A percentile compares a stretch with the other conserved stretches of the same genome.
phyloP scores from a whole-genome alignment of 2,888 invertebrate genomes.

The Leptinotarsa rubiginosa region DNA sequence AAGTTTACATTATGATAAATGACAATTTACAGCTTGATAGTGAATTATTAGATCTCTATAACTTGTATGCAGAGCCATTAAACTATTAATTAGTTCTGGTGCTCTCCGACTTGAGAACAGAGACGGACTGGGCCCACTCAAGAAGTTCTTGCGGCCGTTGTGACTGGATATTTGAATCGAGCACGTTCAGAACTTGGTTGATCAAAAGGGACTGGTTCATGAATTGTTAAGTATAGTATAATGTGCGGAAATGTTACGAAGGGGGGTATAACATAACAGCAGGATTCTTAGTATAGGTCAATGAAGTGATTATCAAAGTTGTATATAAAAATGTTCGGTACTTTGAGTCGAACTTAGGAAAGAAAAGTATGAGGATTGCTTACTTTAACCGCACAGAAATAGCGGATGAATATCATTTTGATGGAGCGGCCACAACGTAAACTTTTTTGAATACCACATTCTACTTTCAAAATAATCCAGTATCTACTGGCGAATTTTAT shows the following conservation, averaged over 20 bases:
- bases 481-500: too few relatives aligned
- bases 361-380: too few relatives aligned
- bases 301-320: too few relatives aligned
- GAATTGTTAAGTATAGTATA: neutral
- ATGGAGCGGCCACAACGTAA: too few relatives aligned
- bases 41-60: slow-evolving; percentile 64
- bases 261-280: too few relatives aligned
- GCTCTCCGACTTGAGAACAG: slow-evolving; percentile 10
- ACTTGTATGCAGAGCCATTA: slow-evolving; percentile 59
- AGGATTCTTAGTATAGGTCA: too few relatives aligned
- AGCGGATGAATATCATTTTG: too few relatives aligned
- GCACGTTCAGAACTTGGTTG: neutral
- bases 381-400: too few relatives aligned
- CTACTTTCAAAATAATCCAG: too few relatives aligned
- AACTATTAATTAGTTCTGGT: slow-evolving; percentile 61
- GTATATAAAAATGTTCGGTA: too few relatives aligned
- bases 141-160: neutral
- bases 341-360: too few relatives aligned
- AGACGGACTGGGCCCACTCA: slow-evolving; percentile 8
- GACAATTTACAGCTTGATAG: slow-evolving; percentile 63
- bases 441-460: too few relatives aligned
- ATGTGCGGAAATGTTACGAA: neutral
- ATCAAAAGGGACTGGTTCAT: neutral
- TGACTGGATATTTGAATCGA: slow-evolving; percentile 17
- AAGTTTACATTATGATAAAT: slow-evolving; percentile 66